Evolutionary conservation across 2,888 invertebrate species (phyloP), one percentile per base, ranked within the genome.

Genomic region (Meiosimyza decipiens): DNA sequence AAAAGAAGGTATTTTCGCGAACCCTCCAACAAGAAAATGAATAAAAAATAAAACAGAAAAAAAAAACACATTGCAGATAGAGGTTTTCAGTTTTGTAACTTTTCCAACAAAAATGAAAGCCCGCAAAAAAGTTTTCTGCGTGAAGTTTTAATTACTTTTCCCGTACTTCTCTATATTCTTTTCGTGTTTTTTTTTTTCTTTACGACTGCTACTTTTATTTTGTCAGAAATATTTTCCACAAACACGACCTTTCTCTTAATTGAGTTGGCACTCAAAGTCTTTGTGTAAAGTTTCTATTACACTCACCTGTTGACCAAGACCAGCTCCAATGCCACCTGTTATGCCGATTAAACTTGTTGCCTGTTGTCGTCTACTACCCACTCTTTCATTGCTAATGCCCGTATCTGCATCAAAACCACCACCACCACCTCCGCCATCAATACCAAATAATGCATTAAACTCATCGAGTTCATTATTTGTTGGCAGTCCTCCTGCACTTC

Each of bases 271-370:
- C n/a, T 50, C 49, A 69, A 50, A 33, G 52, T 51, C 60, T 49
- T 15, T 11, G 11, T 47, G 12, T n/a, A 62, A 50, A 28, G 28
- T 63, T 28, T 59, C 33, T 66, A 40, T 52, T 22, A 16, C 72
- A 79, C 79, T 80, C 71, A 82, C 82, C 81, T 80, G 81, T 75
- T 79, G 82, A 65, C 68, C 62, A 54, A 64, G 69, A 80, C 67
- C 69, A 51, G 52, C 63, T 15, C 66, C 71, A 55, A 52, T 65
- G 49, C 22, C 22, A 22, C 22, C 22, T 22, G 22, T 2, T 22
- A 22, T 22, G 22, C 49, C 55, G n/a, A 51, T 9, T 9, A 16
- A 47, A 52, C 40, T 18, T 51, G 33, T 60, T 33, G 28, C 60
- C 40, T 40, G 40, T 40, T 40, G 40, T 40, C 40, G 40, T 40